Conservation (phyloP, 1,140 invertebrate species). For the Diachasmimorpha longicaudata region DNA sequence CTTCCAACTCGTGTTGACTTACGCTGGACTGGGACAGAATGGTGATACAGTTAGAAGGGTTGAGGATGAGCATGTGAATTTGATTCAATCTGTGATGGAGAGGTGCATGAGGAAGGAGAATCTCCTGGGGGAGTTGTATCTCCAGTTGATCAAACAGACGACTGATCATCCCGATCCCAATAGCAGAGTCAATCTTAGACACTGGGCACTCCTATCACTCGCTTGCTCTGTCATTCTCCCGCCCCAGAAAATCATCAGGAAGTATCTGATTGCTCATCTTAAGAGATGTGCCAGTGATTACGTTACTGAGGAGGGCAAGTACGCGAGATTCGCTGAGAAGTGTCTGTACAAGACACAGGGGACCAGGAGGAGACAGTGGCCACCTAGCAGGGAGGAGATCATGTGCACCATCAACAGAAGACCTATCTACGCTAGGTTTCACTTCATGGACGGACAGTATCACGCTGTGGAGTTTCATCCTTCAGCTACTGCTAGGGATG, state of each 20-base stretch:
- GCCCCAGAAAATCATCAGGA: constrained; percentile 79
- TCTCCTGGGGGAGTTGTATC: constrained; percentile 87
- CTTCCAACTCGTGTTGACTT: constrained; percentile 78
- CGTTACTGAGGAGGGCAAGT: constrained; percentile 93
- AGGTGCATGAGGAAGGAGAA: constrained; percentile 88
- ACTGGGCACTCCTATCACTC: constrained; percentile 91
- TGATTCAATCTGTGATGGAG: constrained; percentile 89
- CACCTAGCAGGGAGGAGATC: constrained; percentile 93
- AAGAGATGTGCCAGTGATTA: constrained; percentile 87
- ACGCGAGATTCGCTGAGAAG: constrained; percentile 92
- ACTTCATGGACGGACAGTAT: constrained; percentile 94
- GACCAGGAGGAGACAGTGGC: constrained; percentile 84
- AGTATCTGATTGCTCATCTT: constrained; percentile 90
- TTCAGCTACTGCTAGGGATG: constrained; percentile 89
- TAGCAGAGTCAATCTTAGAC: constrained; percentile 83
- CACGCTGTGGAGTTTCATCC: constrained; percentile 95
- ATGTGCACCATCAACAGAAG: constrained; percentile 89
- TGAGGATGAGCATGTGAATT: constrained; percentile 86
- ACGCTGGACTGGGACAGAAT: constrained; percentile 83
- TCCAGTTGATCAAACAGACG: constrained; percentile 93
- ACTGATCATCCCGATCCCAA: constrained; percentile 92
- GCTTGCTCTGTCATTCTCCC: constrained; percentile 89
- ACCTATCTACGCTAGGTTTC: constrained; percentile 89
- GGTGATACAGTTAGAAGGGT: constrained; percentile 69
- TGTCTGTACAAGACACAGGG: constrained; percentile 85